Base-by-base conservation (phyloP, 23 tunicate genomes). In the Trididemnum miniatum region DNA sequence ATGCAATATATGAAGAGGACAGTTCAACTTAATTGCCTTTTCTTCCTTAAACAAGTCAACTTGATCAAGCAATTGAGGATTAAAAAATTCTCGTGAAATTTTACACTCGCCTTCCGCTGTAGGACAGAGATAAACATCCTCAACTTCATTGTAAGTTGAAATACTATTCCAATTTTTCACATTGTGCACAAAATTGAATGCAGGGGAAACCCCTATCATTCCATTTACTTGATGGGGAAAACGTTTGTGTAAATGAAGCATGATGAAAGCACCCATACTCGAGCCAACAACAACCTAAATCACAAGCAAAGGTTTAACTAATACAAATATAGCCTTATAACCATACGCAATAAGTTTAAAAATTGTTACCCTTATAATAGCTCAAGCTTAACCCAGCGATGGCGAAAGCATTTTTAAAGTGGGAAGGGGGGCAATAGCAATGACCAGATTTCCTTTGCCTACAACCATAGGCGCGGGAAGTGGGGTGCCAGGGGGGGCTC, bases 191-290 rank as follows among this genome's bases (percentile, higher is more conserved):
- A 79, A 79, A 27, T 51, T 15, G 35, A 86, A 79, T 2, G 84
- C 66, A 0, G 90, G 90, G n/a, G 90, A 84, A 1, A 79, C 84
- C 1, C 80, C 90, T 1, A 86, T 57, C 80, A 86, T 51, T 60
- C 84, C 90, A 52, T 22, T 63, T 5, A 86, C 36, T 50, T 62
- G 35, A 0, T 54, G 72, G 0, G 84, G 72, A 71, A 71, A 71
- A 4, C 74, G 37, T 32, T 71, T 59, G 37, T 75, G 66, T 22
- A 86, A 25, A 31, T 86, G 84, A 40, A 86, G 64, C 90, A 86
- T 86, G 33, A 86, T 71, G 37, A 37, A 71, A 25, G 80, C 90
- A 0, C 90, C 90, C 84, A 86, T 79, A 44, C 90, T 86, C n/a
- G 84, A 79, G 18, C 90, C 90, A 35, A 86, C 84, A 0, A 86